Conservation (phyloP, 2,113 vertebrate species). For the Brachypodius melanocephalos region DNA sequence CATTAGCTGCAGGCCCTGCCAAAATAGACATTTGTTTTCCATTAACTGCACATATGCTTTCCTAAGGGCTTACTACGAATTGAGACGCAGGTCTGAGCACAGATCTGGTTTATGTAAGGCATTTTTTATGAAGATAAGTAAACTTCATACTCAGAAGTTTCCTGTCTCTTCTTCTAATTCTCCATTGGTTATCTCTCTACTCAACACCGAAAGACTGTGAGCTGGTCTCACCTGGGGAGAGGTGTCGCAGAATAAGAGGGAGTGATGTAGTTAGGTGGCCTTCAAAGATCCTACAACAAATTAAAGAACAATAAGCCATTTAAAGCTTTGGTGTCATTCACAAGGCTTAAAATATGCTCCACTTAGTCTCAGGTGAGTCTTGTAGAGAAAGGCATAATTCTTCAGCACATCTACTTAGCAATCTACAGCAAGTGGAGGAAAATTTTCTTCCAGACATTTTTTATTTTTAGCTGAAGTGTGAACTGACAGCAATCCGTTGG, state of each 20-base stretch:
- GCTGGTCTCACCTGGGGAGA: background rate
- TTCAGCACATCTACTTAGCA: background rate
- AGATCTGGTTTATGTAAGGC: constrained; percentile 46
- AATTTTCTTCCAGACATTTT: background rate
- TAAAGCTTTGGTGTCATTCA: background rate
- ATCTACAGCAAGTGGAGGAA: background rate
- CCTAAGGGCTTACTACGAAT: constrained; percentile 41
- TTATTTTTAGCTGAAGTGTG: background rate
- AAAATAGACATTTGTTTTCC: constrained; percentile 74
- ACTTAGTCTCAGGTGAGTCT: background rate
- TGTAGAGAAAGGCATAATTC: background rate
- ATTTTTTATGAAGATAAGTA: constrained; percentile 35
- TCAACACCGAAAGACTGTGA: background rate
- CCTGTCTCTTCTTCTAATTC: background rate
- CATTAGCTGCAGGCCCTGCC: constrained; percentile 59
- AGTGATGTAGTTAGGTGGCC: background rate
- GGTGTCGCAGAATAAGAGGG: background rate
- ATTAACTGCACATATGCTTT: constrained; percentile 58
- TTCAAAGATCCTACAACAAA: background rate
- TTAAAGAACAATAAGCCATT: background rate
- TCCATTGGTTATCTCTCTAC: background rate
- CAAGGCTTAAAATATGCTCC: background rate
- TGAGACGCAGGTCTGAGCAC: background rate
- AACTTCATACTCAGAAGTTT: constrained; percentile 10
- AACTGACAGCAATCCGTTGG: background rate